Base-by-base conservation (phyloP, 2,888 invertebrate species). In the Parasteatoda lunata region DNA sequence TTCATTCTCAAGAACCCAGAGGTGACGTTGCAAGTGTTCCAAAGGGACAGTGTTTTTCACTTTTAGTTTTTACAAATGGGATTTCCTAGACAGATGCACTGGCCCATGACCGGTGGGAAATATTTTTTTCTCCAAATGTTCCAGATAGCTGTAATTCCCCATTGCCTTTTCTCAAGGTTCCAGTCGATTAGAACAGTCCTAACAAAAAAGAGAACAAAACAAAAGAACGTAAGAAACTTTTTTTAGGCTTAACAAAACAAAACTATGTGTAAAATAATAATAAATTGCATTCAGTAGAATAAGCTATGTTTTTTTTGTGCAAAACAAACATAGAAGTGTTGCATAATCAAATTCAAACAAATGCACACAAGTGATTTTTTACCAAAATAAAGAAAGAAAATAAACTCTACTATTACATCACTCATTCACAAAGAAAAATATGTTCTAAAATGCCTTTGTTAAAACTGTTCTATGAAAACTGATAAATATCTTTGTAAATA, bases 161-260 rank as follows among this genome's bases (percentile, higher is more conserved):
- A 69, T 81, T 66, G 77, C 70, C 54, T 52, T 52, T 66, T 80
- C 75, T 86, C 85, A 86, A 76, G 85, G 80, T 80, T 81, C 85
- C 80, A 80, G 80, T 15, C 77, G 80, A 76, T 86, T 86, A 59
- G 85, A 70, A 66, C 85, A 86, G 15, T 86, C 85, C 85, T 86
- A 72, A 86, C 80, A 77, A 81, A 78, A 30, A 69, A 80, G 80
- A 80, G 79, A 86, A 86, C 76, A 85, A 85, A 86, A 86, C 70
- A 86, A 79, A 86, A 77, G 52, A 66, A 86, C 73, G 77, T 69
- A 83, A 77, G 8, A 80, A 76, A 66, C 30, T 72, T 47, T 77
- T 30, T 77, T 3, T 48, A 47, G 49, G 65, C 76, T 52, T 69
- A 78, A 78, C 69, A 69, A 78, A 78, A 77, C 52, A 52, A 77